These are phyloP conservation scores for Anhinga rufa DNA, from an alignment of 2,113 vertebrate genomes.

Conservation along the genomic window DNA sequence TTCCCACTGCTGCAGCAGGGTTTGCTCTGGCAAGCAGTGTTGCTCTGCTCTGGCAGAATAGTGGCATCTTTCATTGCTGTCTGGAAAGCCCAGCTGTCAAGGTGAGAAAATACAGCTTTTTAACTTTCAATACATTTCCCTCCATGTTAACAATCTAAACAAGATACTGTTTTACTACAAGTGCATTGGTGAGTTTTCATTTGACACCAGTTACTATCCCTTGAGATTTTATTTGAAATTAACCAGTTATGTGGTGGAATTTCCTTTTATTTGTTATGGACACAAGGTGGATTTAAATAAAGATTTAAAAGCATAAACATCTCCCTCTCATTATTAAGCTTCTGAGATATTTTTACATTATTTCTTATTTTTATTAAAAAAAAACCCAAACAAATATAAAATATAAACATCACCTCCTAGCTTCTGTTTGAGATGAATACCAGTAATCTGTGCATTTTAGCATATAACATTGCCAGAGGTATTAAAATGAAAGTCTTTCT, in stretches of 20 bases:
- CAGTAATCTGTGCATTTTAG: background rate
- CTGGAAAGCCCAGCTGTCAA: background rate
- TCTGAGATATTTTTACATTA: background rate
- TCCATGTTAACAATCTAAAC: background rate
- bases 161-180: background rate
- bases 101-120: background rate
- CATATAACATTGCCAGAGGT: background rate
- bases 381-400: accelerated
- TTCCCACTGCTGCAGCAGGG: background rate
- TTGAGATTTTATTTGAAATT: background rate
- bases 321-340: background rate
- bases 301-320: background rate
- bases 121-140: background rate
- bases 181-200: background rate
- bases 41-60: background rate
- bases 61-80: background rate
- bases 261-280: background rate
- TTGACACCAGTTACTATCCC: background rate
- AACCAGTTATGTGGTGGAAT: accelerated
- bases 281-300: background rate
- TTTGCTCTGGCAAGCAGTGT: background rate
- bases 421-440: background rate
- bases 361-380: background rate
- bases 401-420: background rate
- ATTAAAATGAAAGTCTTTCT: background rate